Base-by-base conservation (phyloP, 2,888 invertebrate genomes). In the Plebejus anna region DNA sequence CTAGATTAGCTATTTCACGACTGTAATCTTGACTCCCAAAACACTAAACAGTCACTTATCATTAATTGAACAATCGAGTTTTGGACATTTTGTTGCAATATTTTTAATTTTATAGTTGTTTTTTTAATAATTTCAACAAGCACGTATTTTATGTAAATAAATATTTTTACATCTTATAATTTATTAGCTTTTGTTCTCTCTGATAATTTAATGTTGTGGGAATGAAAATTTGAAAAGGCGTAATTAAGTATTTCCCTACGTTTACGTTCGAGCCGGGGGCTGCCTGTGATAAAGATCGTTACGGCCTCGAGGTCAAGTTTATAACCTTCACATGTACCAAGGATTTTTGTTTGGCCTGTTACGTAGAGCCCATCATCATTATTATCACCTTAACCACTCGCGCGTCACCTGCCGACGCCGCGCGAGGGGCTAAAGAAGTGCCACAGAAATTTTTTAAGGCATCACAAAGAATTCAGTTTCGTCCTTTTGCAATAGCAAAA, bases 251-350 rank as follows among this genome's bases (percentile, higher is more conserved):
- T 51, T 22, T 73, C 28, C 28, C 72, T 76, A 61, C 72, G 61
- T 51, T 51, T 73, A 32, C 16, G 72, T 76, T 76, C 72, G 72
- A 61, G 42, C 55, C 71, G 57, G 61, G 76, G 76, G 76, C 32
- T 76, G 76, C 72, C 32, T 76, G 76, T 70, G 76, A 76, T 76
- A 76, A 72, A 72, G 22, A 76, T 76, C 76, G 72, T 47, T 47
- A 73, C 59, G 59, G 61, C 72, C 11, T 42, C 70, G 72, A 76
- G 76, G 76, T 72, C 76, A 76, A 76, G 76, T 76, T 76, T 72
- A 47, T 72, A 72, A 72, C 72, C 72, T 72, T 72, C 47, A 72
- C 47, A 47, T 28, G 72, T 72, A 47, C 13, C 55, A 73, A 73
- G 73, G 73, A 73, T 32, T 32, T 55, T 51, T 73, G 73, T 73